phyloP scores from a whole-genome alignment of 2,888 invertebrate species.

The Protonemura montana region DNA sequence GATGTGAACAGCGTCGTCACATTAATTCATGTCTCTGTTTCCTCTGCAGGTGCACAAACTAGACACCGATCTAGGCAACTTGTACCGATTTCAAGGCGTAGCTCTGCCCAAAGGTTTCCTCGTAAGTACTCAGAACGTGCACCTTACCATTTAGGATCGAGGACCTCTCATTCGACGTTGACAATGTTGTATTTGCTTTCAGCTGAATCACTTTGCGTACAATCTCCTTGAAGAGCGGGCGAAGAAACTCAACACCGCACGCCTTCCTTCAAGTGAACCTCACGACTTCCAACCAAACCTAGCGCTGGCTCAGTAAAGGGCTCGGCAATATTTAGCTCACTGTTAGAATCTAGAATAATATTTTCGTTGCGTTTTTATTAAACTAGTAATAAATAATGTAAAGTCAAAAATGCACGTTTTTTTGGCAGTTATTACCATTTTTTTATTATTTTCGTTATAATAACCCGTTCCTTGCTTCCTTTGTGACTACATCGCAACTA shows the following conservation, averaged over 20 bases:
- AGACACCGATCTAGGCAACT: constrained; percentile 65
- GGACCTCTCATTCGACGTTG: not conserved
- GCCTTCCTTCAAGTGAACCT: not conserved
- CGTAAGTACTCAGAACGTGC: constrained; percentile 54
- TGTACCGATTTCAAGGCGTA: constrained; percentile 91
- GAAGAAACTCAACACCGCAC: constrained; percentile 63
- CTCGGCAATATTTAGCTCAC: not conserved
- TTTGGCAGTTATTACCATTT: too few species aligned
- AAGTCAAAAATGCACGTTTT: too few species aligned
- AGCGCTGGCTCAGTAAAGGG: not conserved
- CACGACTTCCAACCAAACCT: not conserved
- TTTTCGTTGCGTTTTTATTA: too few species aligned
- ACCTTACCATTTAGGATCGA: not conserved
- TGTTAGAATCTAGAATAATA: not conserved
- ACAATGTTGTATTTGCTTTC: constrained; percentile 49
- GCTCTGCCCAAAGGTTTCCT: constrained; percentile 79
- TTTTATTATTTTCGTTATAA: too few species aligned
- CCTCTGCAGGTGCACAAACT: constrained; percentile 70
- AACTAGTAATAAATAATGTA: not conserved
- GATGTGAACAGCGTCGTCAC: too few species aligned
- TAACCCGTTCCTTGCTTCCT: too few species aligned
- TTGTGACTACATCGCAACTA: too few species aligned
- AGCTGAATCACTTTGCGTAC: constrained; percentile 82
- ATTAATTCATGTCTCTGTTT: not conserved
- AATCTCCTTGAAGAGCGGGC: constrained; percentile 78